These are phyloP conservation scores for Sebastes trivittatus DNA, from an alignment of 2,797 vertebrate species.

Conservation along the genomic window DNA sequence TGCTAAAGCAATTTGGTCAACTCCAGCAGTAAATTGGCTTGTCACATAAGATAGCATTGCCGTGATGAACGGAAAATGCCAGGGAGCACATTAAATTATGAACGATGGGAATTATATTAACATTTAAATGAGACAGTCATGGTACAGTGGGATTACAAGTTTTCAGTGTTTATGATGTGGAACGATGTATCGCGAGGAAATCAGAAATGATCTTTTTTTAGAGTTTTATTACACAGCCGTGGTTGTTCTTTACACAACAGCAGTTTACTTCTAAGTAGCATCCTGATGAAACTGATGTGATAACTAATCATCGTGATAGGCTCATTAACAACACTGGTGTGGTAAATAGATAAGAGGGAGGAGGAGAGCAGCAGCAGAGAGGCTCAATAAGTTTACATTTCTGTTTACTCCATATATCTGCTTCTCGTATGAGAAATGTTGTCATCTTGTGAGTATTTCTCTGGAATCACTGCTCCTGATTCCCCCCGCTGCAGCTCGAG, in stretches of 20 bases:
- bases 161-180: slow-evolving; percentile 69
- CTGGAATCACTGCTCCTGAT: slow-evolving; percentile 39
- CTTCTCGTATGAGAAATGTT: slow-evolving; percentile 28
- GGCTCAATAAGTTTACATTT: background rate
- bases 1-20: slow-evolving; percentile 70
- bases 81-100: slow-evolving; percentile 70
- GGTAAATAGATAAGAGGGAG: slow-evolving; percentile 9
- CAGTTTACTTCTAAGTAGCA: slow-evolving; percentile 36
- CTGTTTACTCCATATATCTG: slow-evolving; percentile 30
- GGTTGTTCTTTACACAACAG: slow-evolving; percentile 53
- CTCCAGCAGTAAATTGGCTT: slow-evolving; percentile 72
- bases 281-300: slow-evolving; percentile 48
- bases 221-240: slow-evolving; percentile 41
- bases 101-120: slow-evolving; percentile 79
- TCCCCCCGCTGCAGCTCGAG: slow-evolving; percentile 38
- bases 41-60: slow-evolving; percentile 68
- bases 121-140: slow-evolving; percentile 79
- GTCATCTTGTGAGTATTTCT: slow-evolving; percentile 37
- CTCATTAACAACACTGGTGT: slow-evolving; percentile 23
- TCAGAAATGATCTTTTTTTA: slow-evolving; percentile 55
- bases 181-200: slow-evolving; percentile 61
- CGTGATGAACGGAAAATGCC: slow-evolving; percentile 70
- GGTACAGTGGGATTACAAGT: slow-evolving; percentile 66
- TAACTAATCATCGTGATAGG: slow-evolving; percentile 42
- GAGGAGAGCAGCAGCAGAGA: background rate